Conservation (phyloP, 2,113 vertebrate genomes). For the Seriola quinqueradiata region DNA sequence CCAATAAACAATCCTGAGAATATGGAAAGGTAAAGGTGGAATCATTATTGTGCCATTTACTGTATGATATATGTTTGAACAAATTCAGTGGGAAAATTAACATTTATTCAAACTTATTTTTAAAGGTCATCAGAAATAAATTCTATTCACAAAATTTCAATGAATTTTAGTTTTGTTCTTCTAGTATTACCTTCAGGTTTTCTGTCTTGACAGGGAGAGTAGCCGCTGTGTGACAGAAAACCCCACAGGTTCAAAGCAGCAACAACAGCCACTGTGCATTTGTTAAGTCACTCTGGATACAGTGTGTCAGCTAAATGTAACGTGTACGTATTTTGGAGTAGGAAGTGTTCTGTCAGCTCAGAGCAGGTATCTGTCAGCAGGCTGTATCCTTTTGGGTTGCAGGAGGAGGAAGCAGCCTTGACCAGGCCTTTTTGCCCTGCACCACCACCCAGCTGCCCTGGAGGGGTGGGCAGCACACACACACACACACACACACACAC, state of each 20-base stretch:
- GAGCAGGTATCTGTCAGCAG: conserved; percentile 82
- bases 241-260: background rate
- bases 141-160: too few relatives aligned
- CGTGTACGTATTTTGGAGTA: conserved; percentile 56
- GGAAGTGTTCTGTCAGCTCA: conserved; percentile 76
- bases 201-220: background rate
- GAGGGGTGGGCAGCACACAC: conserved; percentile 71
- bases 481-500: conserved; percentile 37
- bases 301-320: conserved; percentile 64
- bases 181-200: background rate
- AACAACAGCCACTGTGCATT: conserved; percentile 21
- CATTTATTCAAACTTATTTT: background rate
- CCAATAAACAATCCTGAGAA: too few relatives aligned
- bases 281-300: conserved; percentile 47
- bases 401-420: conserved; percentile 79
- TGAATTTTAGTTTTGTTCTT: background rate
- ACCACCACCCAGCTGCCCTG: conserved; percentile 70
- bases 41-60: background rate
- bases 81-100: background rate
- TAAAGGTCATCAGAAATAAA: background rate
- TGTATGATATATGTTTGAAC: background rate
- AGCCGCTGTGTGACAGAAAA: conserved; percentile 12
- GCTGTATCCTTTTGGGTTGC: conserved; percentile 68
- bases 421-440: conserved; percentile 66
- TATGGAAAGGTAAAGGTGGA: too few relatives aligned